These are phyloP conservation scores for Amphiprion percula DNA, from an alignment of 2,113 vertebrate genomes.

Conservation along the genomic window DNA sequence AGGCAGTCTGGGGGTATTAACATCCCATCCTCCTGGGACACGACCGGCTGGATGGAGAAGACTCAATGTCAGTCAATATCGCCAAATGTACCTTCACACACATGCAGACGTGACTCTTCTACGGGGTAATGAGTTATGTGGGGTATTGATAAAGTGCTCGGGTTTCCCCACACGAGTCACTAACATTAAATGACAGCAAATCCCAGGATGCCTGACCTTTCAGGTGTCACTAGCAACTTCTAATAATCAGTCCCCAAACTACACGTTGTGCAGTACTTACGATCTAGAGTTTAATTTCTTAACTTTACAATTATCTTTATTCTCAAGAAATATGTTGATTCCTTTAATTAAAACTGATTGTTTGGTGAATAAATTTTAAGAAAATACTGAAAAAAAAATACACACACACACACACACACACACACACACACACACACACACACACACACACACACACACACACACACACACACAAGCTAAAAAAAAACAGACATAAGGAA, in stretches of 20 bases:
- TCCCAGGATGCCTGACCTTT: slow-evolving; percentile 30
- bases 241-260: slow-evolving; percentile 10
- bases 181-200: slow-evolving; percentile 42
- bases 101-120: background rate
- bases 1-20: slow-evolving; percentile 4
- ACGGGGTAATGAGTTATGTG: slow-evolving; percentile 18
- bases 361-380: no score
- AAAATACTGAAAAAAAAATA: no score
- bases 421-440: no score
- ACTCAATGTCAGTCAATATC: slow-evolving; percentile 24
- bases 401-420: no score
- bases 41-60: background rate
- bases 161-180: slow-evolving; percentile 6
- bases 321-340: background rate
- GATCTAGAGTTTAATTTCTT: background rate
- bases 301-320: background rate
- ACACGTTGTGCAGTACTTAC: background rate
- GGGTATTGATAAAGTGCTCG: slow-evolving; percentile 24
- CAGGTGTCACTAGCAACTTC: background rate
- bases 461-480: no score
- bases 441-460: no score
- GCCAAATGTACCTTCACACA: background rate
- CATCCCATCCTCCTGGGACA: slow-evolving; percentile 15
- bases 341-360: no score
- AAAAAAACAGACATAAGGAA: no score